phyloP scores from a whole-genome alignment of 2,113 vertebrate species.

The Pavo muticus region DNA sequence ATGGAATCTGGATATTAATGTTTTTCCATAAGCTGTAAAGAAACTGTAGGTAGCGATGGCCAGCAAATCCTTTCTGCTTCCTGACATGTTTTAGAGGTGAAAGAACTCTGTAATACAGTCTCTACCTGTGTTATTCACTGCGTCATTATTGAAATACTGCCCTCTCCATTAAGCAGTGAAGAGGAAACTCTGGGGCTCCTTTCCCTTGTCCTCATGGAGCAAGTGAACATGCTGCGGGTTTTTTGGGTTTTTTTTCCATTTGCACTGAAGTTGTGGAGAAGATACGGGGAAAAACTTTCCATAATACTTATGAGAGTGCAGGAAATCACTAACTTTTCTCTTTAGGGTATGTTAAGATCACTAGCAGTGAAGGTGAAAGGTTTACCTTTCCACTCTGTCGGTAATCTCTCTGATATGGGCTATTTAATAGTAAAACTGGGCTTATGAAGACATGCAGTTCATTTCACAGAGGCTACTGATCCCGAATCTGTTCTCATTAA shows the following conservation, averaged over 20 bases:
- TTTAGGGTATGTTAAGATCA: background rate
- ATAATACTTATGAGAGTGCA: background rate
- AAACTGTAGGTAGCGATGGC: background rate
- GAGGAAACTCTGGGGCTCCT: background rate
- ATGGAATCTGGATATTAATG: background rate
- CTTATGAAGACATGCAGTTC: background rate
- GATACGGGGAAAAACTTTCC: background rate
- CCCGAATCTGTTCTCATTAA: background rate
- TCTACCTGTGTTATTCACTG: background rate
- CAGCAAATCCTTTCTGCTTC: background rate
- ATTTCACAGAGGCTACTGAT: background rate
- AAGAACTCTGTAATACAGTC: background rate
- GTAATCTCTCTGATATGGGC: background rate
- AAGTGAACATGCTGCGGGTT: background rate
- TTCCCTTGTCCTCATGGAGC: background rate
- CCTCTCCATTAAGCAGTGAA: background rate
- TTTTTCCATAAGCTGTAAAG: background rate
- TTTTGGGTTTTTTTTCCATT: background rate
- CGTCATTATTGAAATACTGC: background rate
- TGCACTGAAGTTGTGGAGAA: background rate
- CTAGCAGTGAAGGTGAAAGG: background rate
- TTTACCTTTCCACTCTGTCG: background rate
- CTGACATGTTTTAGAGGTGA: background rate
- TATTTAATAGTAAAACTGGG: background rate
- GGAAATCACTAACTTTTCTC: background rate